phyloP scores from a whole-genome alignment of 2,797 vertebrate species.

The Mastacembelus armatus region DNA sequence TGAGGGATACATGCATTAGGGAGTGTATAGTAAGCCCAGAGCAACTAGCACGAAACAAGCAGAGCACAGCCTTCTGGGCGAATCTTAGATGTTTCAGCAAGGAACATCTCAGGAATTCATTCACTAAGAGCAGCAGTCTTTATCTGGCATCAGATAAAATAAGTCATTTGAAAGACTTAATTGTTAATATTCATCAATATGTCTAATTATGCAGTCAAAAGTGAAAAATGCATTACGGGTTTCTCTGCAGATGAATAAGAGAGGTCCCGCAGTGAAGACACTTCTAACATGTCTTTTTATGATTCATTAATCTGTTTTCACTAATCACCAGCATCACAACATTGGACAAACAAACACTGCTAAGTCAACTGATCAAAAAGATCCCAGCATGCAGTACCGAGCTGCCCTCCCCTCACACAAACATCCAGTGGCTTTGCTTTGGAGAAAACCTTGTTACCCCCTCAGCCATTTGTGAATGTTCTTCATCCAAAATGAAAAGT shows the following conservation, averaged over 20 bases:
- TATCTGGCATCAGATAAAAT: constrained; percentile 80
- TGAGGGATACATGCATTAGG: constrained; percentile 48
- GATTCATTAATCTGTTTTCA: constrained; percentile 75
- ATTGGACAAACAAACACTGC: constrained; percentile 73
- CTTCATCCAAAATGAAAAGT: constrained; percentile 67
- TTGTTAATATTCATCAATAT: constrained; percentile 84
- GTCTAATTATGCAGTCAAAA: constrained; percentile 73
- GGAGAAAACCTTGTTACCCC: constrained; percentile 17
- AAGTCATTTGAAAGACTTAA: constrained; percentile 76
- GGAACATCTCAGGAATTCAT: constrained; percentile 69
- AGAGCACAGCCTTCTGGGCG: constrained; percentile 65
- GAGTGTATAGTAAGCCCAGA: constrained; percentile 43
- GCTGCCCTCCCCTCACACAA: constrained; percentile 36
- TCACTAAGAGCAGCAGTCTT: constrained; percentile 64
- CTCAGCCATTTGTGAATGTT: constrained; percentile 43
- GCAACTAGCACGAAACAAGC: constrained; percentile 64
- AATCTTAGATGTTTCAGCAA: constrained; percentile 74
- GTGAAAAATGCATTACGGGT: constrained; percentile 76
- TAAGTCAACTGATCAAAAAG: constrained; percentile 70
- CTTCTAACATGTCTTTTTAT: constrained; percentile 74
- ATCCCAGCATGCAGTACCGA: constrained; percentile 60
- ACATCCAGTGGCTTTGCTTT: constrained; percentile 39
- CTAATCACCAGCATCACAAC: constrained; percentile 71
- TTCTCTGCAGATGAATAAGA: constrained; percentile 53
- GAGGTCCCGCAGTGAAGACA: constrained; percentile 61